These are phyloP conservation scores for Peromyscus aztecus DNA, from an alignment of 2,797 vertebrate genomes.

Conservation along the genomic window DNA sequence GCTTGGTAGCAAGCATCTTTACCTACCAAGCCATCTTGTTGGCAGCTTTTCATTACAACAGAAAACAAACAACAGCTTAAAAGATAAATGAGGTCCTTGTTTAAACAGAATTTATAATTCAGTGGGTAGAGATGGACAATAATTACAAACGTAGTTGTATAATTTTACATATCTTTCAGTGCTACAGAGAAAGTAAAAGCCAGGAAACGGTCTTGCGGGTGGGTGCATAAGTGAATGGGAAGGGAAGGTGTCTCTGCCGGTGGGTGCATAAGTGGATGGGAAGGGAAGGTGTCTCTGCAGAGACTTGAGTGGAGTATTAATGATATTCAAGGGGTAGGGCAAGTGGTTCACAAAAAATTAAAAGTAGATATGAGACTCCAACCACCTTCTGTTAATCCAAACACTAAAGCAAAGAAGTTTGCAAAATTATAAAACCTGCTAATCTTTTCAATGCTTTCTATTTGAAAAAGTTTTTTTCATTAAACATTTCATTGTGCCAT, in stretches of 20 bases:
- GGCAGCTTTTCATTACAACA: not conserved
- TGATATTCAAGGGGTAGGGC: not conserved
- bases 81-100: not conserved
- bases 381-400: constrained; percentile 12
- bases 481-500: not conserved
- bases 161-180: constrained; percentile 38
- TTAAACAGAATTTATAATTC: not conserved
- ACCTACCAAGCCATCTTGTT: not conserved
- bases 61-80: not conserved
- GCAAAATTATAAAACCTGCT: constrained; percentile 11
- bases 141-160: not conserved
- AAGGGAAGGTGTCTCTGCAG: not conserved
- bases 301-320: not conserved
- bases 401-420: constrained; percentile 5
- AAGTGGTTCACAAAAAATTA: not conserved
- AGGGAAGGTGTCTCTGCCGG: not conserved
- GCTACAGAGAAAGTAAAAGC: constrained; percentile 18
- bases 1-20: no score
- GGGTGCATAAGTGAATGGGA: not conserved
- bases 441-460: not conserved
- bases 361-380: not conserved
- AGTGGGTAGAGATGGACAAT: not conserved
- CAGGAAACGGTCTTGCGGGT: not conserved
- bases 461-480: constrained; percentile 58
- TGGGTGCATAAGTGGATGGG: not conserved